Percentiles rank a stretch among this genome's conserved stretches.
These are phyloP conservation scores for Fragum sueziense DNA, from an alignment of 2,888 invertebrate genomes.

Conservation along the genomic window DNA sequence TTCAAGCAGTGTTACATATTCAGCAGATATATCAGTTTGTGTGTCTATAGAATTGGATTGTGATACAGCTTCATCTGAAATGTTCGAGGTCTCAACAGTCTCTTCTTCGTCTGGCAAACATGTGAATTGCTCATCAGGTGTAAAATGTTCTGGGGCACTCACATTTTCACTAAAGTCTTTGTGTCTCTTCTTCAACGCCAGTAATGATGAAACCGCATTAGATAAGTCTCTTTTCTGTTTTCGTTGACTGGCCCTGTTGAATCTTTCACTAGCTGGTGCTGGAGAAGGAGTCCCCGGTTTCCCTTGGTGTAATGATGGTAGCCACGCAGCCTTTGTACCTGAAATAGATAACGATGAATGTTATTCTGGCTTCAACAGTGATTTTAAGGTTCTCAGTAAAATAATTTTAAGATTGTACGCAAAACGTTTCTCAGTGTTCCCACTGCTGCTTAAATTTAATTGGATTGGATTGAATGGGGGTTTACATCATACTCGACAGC, in stretches of 20 bases:
- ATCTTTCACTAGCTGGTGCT: background rate
- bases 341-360: background rate
- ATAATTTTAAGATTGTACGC: too few species aligned
- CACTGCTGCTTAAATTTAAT: too few species aligned
- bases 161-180: slow-evolving; percentile 10
- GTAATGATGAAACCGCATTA: slow-evolving; percentile 31
- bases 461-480: too few species aligned
- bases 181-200: slow-evolving; percentile 23
- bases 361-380: background rate
- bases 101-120: background rate
- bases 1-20: background rate
- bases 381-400: too few species aligned
- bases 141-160: too few species aligned
- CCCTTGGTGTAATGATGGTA: background rate
- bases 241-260: background rate
- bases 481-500: too few species aligned
- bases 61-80: background rate
- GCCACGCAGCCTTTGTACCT: slow-evolving; percentile 27
- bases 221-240: slow-evolving; percentile 28
- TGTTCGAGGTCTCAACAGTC: background rate
- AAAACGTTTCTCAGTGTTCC: too few species aligned
- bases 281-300: background rate
- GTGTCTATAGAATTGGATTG: background rate
- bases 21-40: slow-evolving; percentile 32
- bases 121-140: background rate